These are phyloP conservation scores for Callaeas wilsoni DNA, from an alignment of 2,113 vertebrate species.

Conservation along the genomic window DNA sequence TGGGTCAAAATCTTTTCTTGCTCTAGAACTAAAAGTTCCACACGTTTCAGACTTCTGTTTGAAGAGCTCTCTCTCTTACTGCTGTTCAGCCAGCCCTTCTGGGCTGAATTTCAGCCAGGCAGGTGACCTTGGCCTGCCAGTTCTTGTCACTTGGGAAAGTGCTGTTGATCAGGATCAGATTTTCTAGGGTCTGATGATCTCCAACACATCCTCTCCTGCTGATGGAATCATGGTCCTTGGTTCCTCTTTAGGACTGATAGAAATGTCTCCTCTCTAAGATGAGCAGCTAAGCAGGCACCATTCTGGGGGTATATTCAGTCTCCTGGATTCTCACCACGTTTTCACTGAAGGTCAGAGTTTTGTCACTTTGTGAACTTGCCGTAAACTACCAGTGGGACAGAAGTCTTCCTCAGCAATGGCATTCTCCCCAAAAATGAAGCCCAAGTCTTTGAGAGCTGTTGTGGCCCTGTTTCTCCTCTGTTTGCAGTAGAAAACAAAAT, in stretches of 20 bases:
- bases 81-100: background rate
- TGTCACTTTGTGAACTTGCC: background rate
- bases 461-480: background rate
- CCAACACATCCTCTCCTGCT: background rate
- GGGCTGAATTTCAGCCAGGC: background rate
- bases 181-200: background rate
- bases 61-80: background rate
- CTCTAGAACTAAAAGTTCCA: constrained; percentile 9
- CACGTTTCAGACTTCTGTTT: background rate
- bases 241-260: background rate
- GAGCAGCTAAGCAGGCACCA: background rate
- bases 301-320: background rate
- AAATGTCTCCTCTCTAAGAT: background rate
- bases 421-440: background rate
- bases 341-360: background rate
- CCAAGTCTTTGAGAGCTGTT: background rate
- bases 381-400: background rate
- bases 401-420: background rate
- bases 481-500: background rate
- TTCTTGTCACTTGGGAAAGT: background rate
- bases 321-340: background rate
- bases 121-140: background rate
- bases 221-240: background rate
- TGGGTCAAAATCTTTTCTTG: constrained; percentile 50
- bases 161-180: background rate